Evolutionary conservation across 2,797 vertebrate genomes (phyloP).

Genomic region (Sebastiscus albofasciatus): DNA sequence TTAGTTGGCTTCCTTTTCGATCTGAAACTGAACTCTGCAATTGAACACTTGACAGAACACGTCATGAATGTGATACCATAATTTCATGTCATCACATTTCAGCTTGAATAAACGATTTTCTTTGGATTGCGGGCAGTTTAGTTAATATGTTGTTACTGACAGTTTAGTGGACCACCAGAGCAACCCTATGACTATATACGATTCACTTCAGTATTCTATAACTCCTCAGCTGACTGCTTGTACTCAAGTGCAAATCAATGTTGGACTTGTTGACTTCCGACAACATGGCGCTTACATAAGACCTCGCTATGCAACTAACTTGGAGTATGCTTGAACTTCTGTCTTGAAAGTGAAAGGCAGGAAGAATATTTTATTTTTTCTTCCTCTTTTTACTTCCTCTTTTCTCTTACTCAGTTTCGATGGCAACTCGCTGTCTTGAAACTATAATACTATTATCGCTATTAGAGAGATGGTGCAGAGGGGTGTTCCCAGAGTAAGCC

Average conservation of each 20-base stretch:
- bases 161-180: neutral
- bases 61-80: neutral
- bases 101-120: neutral
- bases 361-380: neutral
- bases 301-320: conserved; percentile 34
- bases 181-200: neutral
- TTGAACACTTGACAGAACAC: conserved; percentile 4
- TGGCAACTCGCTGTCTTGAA: conserved; percentile 6
- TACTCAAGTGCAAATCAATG: conserved; percentile 60
- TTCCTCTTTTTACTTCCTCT: conserved; percentile 10
- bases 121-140: neutral
- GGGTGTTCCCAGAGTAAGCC: conserved; percentile 21
- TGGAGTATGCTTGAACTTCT: conserved; percentile 56
- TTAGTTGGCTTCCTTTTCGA: conserved; percentile 1
- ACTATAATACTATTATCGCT: conserved; percentile 5
- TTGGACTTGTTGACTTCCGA: conserved; percentile 55
- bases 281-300: conserved; percentile 53
- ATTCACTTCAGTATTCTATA: conserved; percentile 6
- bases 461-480: neutral
- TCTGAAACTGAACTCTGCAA: conserved; percentile 36
- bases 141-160: neutral
- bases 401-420: neutral
- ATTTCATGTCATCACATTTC: conserved; percentile 1
- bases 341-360: conserved; percentile 50
- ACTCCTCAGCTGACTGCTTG: conserved; percentile 15